Evolutionary conservation across 2,797 vertebrate genomes (phyloP), one percentile per base, ranked within the genome.

Genomic region (Cuniculus paca): DNA sequence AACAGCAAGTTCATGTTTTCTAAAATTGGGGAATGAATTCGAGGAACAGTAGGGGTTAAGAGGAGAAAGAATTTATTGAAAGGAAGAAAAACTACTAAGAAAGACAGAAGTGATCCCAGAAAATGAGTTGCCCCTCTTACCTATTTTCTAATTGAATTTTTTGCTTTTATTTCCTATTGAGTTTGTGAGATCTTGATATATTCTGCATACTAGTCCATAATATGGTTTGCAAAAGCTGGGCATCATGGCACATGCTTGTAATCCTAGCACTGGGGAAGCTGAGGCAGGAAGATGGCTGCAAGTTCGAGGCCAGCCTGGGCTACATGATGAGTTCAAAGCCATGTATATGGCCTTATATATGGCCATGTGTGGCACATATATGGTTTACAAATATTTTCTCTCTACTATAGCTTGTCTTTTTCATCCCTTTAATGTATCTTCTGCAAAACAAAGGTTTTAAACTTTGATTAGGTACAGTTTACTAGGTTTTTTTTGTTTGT

Each of bases 181-280:
- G 4, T 92, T 92, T 86, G 52, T 80, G 63, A 68, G 52, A 90
- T 96, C 58, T 88, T 45, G 4, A n/a, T 91, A 48, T 80, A 74
- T 88, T 72, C 45, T 85, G n/a, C 24, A 22, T 87, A 74, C n/a
- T 74, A 20, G 14, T 83, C 74, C 70, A 79, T 93, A 74, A 28
- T 74, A 45, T 45, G 24, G 39, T 74, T 87, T 77, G 3, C 48
- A 86, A 61, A 63, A 45, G 36, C 36, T 1, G 22, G 70, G 36
- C 10, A 12, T 72, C 10, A n/a, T 72, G 36, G 17, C 11, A 24
- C 12, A 74, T 22, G 24, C 11, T 24, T 74, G 5, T 28, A 74
- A 45, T 74, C 5, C 70, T 42, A 74, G 39, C 70, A 74, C 70
- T 72, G n/a, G 70, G 70, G 39, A 74, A 22, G 24, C 70, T 74